Evolutionary conservation across 2,888 invertebrate genomes (phyloP).

Genomic region (Tachina fera): DNA sequence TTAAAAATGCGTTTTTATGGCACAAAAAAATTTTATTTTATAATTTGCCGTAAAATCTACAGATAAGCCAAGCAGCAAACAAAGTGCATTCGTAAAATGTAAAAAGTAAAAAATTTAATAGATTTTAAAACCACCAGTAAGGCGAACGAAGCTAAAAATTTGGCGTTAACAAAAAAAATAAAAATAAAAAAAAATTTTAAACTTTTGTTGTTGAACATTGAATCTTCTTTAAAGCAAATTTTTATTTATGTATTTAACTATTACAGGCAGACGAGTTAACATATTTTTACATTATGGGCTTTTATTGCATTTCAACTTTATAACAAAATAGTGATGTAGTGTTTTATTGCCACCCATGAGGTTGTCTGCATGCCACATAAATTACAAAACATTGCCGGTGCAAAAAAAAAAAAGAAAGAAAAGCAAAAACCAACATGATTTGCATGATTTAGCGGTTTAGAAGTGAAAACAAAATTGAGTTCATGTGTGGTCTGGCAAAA

Average conservation of each 20-base stretch:
- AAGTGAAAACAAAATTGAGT: conserved; percentile 61
- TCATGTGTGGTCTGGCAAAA: conserved; percentile 63
- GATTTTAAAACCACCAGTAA: conserved; percentile 42
- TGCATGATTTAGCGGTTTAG: conserved; percentile 69
- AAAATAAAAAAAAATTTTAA: conserved; percentile 19
- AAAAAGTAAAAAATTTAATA: conserved; percentile 35
- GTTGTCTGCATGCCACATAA: conserved; percentile 47
- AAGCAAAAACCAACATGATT: conserved; percentile 56
- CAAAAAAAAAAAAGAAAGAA: conserved; percentile 13
- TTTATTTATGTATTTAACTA: conserved; percentile 38
- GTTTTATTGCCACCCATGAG: conserved; percentile 67
- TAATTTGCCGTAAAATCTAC: conserved; percentile 41
- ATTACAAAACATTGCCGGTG: conserved; percentile 33
- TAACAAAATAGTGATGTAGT: conserved; percentile 58
- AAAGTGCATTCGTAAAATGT: neutral
- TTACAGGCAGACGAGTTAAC: conserved; percentile 31
- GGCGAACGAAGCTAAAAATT: conserved; percentile 24
- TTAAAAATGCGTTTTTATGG: conserved; percentile 26
- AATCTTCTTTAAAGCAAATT: conserved; percentile 30
- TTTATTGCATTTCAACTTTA: conserved; percentile 53
- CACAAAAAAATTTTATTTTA: conserved; percentile 8
- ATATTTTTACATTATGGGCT: conserved; percentile 21
- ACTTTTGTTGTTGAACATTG: conserved; percentile 24
- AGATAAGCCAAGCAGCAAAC: neutral
- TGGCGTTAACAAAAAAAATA: conserved; percentile 40